These are phyloP conservation scores for Heliconius sara DNA, from an alignment of 2,888 invertebrate genomes.

Conservation along the genomic window DNA sequence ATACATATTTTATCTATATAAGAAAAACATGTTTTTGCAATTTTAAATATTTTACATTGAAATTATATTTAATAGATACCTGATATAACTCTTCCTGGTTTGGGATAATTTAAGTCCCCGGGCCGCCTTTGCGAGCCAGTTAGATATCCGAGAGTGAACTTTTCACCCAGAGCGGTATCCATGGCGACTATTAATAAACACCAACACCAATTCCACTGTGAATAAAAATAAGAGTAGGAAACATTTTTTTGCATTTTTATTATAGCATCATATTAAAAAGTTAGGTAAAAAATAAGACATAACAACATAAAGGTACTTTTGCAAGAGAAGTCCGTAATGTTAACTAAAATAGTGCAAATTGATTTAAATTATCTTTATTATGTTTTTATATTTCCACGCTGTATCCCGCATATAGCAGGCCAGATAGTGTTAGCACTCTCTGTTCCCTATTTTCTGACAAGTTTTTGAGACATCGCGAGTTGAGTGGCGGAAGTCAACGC, in stretches of 20 bases:
- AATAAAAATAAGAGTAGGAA: conserved; percentile 48
- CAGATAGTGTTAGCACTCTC: not conserved
- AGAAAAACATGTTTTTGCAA: not conserved
- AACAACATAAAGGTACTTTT: not conserved
- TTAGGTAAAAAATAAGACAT: not conserved
- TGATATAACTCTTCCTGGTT: conserved; percentile 87
- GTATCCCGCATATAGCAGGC: no score
- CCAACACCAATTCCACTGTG: conserved; percentile 71
- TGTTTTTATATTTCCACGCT: no score
- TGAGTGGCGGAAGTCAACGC: no score
- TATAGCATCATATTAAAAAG: not conserved
- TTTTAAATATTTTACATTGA: not conserved
- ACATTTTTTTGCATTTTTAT: not conserved
- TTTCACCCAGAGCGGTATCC: conserved; percentile 70
- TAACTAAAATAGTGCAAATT: no score
- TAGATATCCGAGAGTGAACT: conserved; percentile 91
- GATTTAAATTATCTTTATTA: no score
- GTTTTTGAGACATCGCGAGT: no score
- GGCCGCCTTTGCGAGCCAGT: conserved; percentile 92
- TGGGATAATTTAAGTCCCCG: conserved; percentile 90
- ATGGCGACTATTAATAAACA: conserved; percentile 59
- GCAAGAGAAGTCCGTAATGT: not conserved
- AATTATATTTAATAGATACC: conserved; percentile 55
- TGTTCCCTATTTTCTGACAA: not conserved
- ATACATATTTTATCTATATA: no score